phyloP scores from a whole-genome alignment of 2,113 vertebrate species.

The Narcine bancroftii region DNA sequence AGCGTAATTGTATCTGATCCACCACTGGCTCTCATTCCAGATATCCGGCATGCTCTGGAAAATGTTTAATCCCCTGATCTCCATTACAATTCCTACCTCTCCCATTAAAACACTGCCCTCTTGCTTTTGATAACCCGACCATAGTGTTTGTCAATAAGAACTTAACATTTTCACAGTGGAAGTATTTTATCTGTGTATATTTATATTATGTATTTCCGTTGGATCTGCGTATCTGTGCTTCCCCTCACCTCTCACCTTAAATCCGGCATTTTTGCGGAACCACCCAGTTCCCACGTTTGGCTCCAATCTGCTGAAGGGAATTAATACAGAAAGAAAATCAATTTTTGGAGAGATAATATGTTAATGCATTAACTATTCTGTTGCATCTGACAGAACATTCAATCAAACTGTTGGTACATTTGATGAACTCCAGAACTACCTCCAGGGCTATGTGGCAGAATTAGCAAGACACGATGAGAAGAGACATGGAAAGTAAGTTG shows the following conservation, averaged over 20 bases:
- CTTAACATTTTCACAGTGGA: neutral
- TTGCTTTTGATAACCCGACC: too few relatives aligned
- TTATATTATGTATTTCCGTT: neutral
- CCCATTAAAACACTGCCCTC: too few relatives aligned
- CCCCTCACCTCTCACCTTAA: neutral
- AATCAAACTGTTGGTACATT: conserved; percentile 65
- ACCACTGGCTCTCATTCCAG: too few relatives aligned
- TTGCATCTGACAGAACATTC: conserved; percentile 53
- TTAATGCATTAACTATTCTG: neutral
- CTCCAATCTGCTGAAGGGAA: neutral
- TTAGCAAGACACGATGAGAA: conserved; percentile 61
- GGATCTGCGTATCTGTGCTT: neutral
- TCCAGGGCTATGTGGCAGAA: conserved; percentile 61
- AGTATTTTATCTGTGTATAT: too few relatives aligned
- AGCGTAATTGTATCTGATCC: too few relatives aligned
- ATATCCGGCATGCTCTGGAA: too few relatives aligned
- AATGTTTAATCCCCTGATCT: too few relatives aligned
- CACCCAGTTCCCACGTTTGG: neutral
- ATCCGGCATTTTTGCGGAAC: neutral
- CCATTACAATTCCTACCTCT: too few relatives aligned
- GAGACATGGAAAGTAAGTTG: conserved; percentile 56
- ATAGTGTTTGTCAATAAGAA: neutral
- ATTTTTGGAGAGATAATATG: neutral
- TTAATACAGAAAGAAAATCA: neutral
- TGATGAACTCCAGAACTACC: conserved; percentile 62